These are phyloP conservation scores for Tetragonisca angustula DNA, from an alignment of 2,888 invertebrate genomes.

Conservation along the genomic window DNA sequence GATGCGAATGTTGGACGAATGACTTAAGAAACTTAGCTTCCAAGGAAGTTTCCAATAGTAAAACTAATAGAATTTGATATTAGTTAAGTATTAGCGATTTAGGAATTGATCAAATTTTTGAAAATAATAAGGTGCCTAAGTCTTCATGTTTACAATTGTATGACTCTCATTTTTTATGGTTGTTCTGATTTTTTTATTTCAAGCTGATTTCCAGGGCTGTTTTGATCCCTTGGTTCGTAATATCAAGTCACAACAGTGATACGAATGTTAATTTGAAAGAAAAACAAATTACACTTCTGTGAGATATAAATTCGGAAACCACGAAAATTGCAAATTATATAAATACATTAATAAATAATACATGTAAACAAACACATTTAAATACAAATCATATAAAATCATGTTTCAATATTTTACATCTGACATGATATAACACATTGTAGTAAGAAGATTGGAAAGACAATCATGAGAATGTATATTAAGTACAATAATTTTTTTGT, in stretches of 20 bases:
- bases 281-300: too few species aligned
- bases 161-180: not conserved
- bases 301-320: too few species aligned
- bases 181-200: not conserved
- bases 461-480: not conserved
- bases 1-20: too few species aligned
- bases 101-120: not conserved
- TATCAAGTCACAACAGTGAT: too few species aligned
- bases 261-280: too few species aligned
- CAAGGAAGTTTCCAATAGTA: not conserved
- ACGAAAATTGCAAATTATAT: too few species aligned
- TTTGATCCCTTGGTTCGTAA: not conserved
- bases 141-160: not conserved
- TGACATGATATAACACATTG: too few species aligned
- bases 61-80: not conserved
- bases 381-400: too few species aligned
- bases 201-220: not conserved
- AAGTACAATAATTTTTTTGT: not conserved
- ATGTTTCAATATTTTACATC: too few species aligned
- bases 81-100: not conserved
- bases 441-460: too few species aligned
- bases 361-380: too few species aligned
- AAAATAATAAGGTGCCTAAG: not conserved
- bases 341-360: too few species aligned
- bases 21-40: not conserved